Conservation (phyloP, 2,113 vertebrate species). For the Platichthys stellatus region DNA sequence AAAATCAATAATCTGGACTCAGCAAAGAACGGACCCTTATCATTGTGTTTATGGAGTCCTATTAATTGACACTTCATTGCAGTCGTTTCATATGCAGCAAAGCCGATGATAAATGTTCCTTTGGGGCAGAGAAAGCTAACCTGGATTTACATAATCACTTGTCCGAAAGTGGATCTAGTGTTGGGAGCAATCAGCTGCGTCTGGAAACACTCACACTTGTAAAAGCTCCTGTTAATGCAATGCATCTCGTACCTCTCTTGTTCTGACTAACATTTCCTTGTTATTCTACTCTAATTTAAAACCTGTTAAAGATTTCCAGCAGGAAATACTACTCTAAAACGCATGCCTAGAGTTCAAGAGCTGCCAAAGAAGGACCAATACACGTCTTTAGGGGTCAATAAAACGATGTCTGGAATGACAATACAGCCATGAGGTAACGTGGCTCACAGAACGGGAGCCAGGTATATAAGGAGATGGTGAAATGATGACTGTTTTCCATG, state of each 20-base stretch:
- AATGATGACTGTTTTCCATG: constrained; percentile 73
- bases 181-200: constrained; percentile 56
- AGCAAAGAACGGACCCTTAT: constrained; percentile 53
- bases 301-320: constrained; percentile 47
- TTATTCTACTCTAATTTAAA: constrained; percentile 65
- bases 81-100: constrained; percentile 52
- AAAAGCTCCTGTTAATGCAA: constrained; percentile 49
- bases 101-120: constrained; percentile 46
- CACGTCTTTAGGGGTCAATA: constrained; percentile 49
- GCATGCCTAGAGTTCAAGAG: constrained; percentile 22
- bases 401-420: constrained; percentile 65
- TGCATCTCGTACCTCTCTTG: constrained; percentile 34
- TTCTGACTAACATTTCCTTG: constrained; percentile 40
- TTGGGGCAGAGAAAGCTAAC: constrained; percentile 45
- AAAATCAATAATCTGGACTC: constrained; percentile 64
- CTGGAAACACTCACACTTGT: constrained; percentile 48
- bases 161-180: constrained; percentile 57
- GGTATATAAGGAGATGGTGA: constrained; percentile 59
- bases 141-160: constrained; percentile 68
- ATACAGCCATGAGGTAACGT: constrained; percentile 55
- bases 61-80: constrained; percentile 61
- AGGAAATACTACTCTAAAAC: constrained; percentile 49
- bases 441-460: constrained; percentile 62
- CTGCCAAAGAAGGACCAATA: constrained; percentile 47
- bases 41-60: constrained; percentile 54